Evolutionary conservation across 2,888 invertebrate genomes (phyloP).

Genomic region (Melanchra persicariae): DNA sequence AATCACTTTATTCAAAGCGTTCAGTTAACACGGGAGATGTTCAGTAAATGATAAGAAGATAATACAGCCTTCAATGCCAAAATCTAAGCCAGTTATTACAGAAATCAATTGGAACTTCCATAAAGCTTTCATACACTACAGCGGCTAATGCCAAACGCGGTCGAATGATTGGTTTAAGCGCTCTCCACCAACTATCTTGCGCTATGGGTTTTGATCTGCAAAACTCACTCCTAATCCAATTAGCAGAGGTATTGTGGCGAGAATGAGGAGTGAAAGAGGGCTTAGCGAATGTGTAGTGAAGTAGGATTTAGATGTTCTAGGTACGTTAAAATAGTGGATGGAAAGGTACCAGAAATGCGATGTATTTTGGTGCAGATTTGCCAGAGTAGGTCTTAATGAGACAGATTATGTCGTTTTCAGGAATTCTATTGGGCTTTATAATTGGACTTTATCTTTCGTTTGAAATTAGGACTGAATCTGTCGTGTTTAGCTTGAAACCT

Average conservation of each 20-base stretch:
- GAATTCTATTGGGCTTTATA: not conserved
- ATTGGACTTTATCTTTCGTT: not conserved
- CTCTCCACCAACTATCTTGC: constrained; percentile 64
- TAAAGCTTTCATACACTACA: constrained; percentile 37
- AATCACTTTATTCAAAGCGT: too few species aligned
- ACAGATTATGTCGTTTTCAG: not conserved
- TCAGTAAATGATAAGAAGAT: too few species aligned
- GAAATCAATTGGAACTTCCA: constrained; percentile 42
- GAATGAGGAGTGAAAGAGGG: constrained; percentile 62
- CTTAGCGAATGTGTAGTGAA: constrained; percentile 34
- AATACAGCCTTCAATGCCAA: not conserved
- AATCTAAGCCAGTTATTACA: constrained; percentile 42
- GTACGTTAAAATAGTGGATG: constrained; percentile 27
- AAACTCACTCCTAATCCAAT: constrained; percentile 81
- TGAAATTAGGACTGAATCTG: not conserved
- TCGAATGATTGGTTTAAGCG: constrained; percentile 63
- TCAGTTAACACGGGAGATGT: too few species aligned
- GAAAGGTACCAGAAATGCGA: constrained; percentile 5
- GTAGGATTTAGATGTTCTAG: constrained; percentile 14
- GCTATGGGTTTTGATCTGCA: constrained; percentile 72
- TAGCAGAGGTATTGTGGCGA: constrained; percentile 72
- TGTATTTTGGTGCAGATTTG: not conserved
- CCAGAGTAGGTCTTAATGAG: not conserved
- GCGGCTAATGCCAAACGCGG: constrained; percentile 50
- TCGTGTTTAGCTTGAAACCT: not conserved